Evolutionary conservation across 2,113 vertebrate species (phyloP).

Genomic region (Aplodontia rufa): DNA sequence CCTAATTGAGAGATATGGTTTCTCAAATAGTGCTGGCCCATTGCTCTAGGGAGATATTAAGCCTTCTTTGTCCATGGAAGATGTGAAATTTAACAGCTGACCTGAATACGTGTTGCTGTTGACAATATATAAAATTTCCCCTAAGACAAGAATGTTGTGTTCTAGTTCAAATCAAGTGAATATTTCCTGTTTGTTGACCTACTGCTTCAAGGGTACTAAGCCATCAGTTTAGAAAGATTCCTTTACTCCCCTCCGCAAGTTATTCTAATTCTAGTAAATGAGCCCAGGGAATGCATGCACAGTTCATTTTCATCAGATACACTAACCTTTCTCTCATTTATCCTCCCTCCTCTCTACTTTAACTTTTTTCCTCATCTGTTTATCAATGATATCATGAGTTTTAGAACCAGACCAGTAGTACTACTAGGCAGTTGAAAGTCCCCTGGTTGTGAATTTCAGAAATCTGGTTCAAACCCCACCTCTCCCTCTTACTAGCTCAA

Average conservation of each 20-base stretch:
- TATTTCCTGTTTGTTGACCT: conserved; percentile 64
- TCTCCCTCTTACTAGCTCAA: neutral
- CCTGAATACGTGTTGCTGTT: conserved; percentile 37
- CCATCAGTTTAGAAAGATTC: conserved; percentile 23
- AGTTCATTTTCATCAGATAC: neutral
- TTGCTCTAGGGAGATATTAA: conserved; percentile 4
- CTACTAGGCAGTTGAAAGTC: neutral
- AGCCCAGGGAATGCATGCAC: neutral
- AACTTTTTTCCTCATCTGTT: neutral
- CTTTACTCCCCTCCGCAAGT: conserved; percentile 26
- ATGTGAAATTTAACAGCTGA: conserved; percentile 60
- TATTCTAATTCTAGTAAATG: neutral
- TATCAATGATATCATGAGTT: neutral
- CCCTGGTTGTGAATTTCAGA: neutral
- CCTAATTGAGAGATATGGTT: neutral
- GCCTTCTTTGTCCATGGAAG: neutral
- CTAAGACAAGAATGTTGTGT: conserved; percentile 49
- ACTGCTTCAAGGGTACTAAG: conserved; percentile 37
- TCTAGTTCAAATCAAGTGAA: conserved; percentile 47
- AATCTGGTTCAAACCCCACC: neutral
- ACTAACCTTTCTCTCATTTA: neutral
- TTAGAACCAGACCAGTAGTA: neutral
- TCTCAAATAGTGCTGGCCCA: neutral
- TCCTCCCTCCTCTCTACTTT: neutral
- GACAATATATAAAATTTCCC: conserved; percentile 59